Evolutionary conservation across 2,797 vertebrate species (phyloP), one percentile per base, ranked within the genome.

Genomic region (Arrhamphus sclerolepis): DNA sequence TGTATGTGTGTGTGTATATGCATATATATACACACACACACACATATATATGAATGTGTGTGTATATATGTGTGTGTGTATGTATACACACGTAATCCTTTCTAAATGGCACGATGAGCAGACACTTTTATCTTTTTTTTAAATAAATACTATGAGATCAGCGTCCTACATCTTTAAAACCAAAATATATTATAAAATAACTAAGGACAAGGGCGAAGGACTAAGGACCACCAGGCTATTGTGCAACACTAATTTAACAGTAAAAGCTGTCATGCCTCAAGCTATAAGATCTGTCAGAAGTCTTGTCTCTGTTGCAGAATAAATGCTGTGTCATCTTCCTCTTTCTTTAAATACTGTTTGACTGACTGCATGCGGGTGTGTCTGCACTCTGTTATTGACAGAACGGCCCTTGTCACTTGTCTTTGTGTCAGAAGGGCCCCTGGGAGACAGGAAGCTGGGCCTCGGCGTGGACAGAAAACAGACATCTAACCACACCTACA

Each of bases 241-340:
- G 54, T 6, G 7, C 19, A 56, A 54, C 46, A 3, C 13, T 16
- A 13, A 38, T 38, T 38, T 38, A 3, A 38, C 13, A 38, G 29
- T 56, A 43, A 34, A 21, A 54, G 26, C 22, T 1, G 49, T 66
- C 40, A 21, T 49, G 6, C 11, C 34, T 29, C 20, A 16, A 21
- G 46, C 43, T 49, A 68, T 19, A 31, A 52, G 49, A 71, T 59
- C 55, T 57, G 67, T 72, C 50, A 6, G 52, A 77, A 79, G 62
- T 63, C 50, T 66, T 51, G 50, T 64, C 52, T 81, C 40, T 81
- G 63, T 20, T 63, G 65, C 52, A 3, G 31, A 66, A 57, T 2
- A 46, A 64, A 63, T 60, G 87, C 75, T 76, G 83, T 70, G 82
- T 88, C 85, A 87, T 82, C 81, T 83, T 83, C 85, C 84, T 72